Percentiles rank a stretch among this genome's conserved stretches.
These are phyloP conservation scores for Tenualosa thibaudeaui DNA, from an alignment of 2,797 vertebrate genomes.

Conservation along the genomic window DNA sequence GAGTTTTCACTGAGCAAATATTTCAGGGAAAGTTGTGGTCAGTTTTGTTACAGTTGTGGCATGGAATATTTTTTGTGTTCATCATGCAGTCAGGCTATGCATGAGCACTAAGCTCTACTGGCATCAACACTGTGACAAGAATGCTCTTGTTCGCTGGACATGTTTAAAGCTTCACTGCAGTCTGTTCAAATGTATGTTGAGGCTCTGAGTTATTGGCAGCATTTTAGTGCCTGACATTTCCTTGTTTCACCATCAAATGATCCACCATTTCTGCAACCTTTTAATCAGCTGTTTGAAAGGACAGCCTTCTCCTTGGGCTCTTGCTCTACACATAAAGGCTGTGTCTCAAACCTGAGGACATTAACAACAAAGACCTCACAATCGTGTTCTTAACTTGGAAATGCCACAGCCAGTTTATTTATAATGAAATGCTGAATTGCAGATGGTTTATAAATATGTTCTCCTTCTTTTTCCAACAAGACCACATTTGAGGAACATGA, in stretches of 20 bases:
- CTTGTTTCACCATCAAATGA: constrained; percentile 10
- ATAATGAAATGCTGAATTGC: neutral
- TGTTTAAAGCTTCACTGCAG: neutral
- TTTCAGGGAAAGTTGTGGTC: neutral
- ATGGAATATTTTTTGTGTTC: neutral
- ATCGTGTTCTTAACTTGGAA: neutral
- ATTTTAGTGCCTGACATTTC: neutral
- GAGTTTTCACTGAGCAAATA: neutral
- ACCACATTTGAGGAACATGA: constrained; percentile 5
- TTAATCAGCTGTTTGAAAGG: constrained; percentile 29
- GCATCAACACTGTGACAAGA: neutral
- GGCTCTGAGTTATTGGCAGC: neutral
- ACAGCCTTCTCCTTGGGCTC: constrained; percentile 24
- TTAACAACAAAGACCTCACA: neutral
- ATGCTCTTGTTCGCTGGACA: neutral
- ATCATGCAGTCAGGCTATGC: neutral
- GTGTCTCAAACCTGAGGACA: neutral
- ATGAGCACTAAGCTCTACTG: neutral
- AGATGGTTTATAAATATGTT: neutral
- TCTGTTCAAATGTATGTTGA: neutral
- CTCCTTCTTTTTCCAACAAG: neutral
- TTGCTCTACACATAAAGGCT: neutral
- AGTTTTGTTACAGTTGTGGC: neutral
- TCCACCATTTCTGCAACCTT: constrained; percentile 28
- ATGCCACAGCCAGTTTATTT: neutral